Conservation (phyloP, 2,797 vertebrate genomes). For the Odontamblyopus lacepedii region DNA sequence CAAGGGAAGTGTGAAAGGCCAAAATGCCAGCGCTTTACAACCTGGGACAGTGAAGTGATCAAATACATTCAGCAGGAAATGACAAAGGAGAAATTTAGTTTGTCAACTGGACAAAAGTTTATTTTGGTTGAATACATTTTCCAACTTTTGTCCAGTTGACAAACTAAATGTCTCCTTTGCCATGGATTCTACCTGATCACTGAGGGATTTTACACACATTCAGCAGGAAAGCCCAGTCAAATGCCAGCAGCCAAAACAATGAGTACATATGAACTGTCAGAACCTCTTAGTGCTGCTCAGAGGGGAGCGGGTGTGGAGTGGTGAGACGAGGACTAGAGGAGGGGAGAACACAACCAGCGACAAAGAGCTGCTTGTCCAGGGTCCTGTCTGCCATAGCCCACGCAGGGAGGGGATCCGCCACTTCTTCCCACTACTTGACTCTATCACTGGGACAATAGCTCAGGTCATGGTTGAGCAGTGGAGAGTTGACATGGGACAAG, state of each 20-base stretch:
- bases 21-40: slow-evolving; percentile 55
- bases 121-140: too few species aligned
- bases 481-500: slow-evolving; percentile 48
- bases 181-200: too few species aligned
- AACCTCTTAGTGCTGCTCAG: slow-evolving; percentile 42
- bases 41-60: slow-evolving; percentile 55
- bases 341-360: slow-evolving; percentile 65
- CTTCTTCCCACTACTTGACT: slow-evolving; percentile 79
- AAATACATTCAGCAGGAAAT: slow-evolving; percentile 49
- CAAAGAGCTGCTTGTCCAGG: slow-evolving; percentile 76
- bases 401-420: slow-evolving; percentile 54
- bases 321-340: slow-evolving; percentile 68
- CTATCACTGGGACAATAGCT: slow-evolving; percentile 74
- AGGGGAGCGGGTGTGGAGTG: slow-evolving; percentile 57
- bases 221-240: slow-evolving; percentile 33
- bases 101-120: too few species aligned
- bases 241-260: slow-evolving; percentile 48
- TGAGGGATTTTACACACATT: not conserved
- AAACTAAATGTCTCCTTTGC: too few species aligned
- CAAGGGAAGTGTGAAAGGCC: slow-evolving; percentile 48
- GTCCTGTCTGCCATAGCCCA: slow-evolving; percentile 60
- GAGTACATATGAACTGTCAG: slow-evolving; percentile 38
- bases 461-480: slow-evolving; percentile 63
- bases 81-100: too few species aligned
- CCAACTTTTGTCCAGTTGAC: too few species aligned